Conservation (phyloP, 2,797 vertebrate genomes). For the Pangasius larnaudii region DNA sequence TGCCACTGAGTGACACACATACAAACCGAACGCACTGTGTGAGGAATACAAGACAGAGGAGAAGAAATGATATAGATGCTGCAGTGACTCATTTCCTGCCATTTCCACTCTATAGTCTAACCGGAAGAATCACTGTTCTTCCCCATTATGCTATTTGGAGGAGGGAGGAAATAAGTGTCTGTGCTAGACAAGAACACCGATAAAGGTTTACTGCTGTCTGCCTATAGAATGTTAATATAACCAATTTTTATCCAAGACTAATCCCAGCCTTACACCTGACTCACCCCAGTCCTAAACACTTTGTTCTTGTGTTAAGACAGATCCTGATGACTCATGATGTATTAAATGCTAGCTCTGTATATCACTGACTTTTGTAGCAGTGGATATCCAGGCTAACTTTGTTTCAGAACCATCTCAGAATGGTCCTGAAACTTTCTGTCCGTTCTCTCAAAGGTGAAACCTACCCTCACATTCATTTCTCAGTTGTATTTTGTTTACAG, state of each 20-base stretch:
- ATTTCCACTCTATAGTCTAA: slow-evolving; percentile 4
- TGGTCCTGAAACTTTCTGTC: neutral
- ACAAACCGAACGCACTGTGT: slow-evolving; percentile 16
- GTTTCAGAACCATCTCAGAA: neutral
- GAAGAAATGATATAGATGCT: slow-evolving; percentile 12
- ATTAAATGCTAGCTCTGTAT: neutral
- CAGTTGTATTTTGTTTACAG: neutral
- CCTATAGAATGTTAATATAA: neutral
- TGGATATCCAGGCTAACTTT: neutral
- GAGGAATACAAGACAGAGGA: slow-evolving; percentile 23
- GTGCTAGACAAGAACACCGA: neutral
- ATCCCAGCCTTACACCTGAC: neutral
- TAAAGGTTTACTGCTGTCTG: neutral
- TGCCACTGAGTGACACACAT: slow-evolving; percentile 63
- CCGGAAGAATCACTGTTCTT: neutral
- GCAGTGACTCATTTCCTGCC: neutral
- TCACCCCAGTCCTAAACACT: neutral
- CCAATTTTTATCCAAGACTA: neutral
- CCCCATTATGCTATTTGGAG: neutral
- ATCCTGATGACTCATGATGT: neutral
- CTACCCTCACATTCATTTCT: neutral
- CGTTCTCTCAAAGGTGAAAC: too few species aligned
- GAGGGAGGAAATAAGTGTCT: neutral
- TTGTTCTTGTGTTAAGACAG: neutral
- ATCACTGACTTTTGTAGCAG: neutral